Evolutionary conservation across 2,113 vertebrate species (phyloP).

Genomic region (Lagenorhynchus albirostris): DNA sequence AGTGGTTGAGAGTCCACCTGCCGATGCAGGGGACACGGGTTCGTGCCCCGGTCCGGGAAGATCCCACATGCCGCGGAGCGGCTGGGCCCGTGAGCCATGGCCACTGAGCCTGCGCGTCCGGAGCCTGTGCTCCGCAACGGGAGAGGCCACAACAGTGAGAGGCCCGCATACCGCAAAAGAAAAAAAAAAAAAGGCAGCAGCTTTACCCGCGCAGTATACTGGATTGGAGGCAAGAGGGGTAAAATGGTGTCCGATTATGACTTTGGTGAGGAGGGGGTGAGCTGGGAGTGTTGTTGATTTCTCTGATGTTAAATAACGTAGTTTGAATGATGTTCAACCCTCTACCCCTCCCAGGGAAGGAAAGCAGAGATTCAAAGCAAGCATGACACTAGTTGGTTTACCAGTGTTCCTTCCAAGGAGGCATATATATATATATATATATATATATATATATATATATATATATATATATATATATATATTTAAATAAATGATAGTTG

Average conservation of each 20-base stretch:
- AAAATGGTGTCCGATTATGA: not conserved
- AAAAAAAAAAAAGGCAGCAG: constrained; percentile 31
- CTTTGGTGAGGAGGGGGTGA: not conserved
- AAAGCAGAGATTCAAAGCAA: constrained; percentile 78
- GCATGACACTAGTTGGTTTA: constrained; percentile 81
- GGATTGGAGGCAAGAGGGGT: constrained; percentile 23
- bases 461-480: no score
- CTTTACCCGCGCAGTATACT: constrained; percentile 57
- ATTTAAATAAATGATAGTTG: constrained; percentile 85
- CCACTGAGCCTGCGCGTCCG: no score
- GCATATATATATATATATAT: constrained; percentile 75
- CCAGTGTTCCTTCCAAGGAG: constrained; percentile 87
- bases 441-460: no score
- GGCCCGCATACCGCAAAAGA: no score
- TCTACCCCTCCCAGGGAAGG: constrained; percentile 71
- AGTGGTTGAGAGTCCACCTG: no score
- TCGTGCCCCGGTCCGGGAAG: no score
- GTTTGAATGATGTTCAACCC: constrained; percentile 39
- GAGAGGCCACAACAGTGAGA: no score
- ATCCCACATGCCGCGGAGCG: no score
- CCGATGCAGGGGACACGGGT: no score
- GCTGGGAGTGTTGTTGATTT: not conserved
- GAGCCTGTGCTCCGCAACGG: no score
- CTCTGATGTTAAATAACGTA: not conserved
- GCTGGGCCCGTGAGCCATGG: no score